Base-by-base conservation (phyloP, 2,888 invertebrate genomes). In the Holacanthella duospinosa region DNA sequence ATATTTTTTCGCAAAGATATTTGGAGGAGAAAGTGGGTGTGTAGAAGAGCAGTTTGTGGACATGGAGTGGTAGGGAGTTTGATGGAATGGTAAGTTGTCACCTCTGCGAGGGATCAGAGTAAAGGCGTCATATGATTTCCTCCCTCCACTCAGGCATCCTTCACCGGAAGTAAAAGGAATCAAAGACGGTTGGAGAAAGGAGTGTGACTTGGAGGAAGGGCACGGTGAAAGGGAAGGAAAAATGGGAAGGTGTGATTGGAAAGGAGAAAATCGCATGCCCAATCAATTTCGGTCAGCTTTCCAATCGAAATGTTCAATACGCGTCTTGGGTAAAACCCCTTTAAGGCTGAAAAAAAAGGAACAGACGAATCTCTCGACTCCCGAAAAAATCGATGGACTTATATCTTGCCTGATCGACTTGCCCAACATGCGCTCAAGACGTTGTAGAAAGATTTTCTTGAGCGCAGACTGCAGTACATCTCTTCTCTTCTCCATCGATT, bases 381-480 rank as follows among this genome's bases (percentile, higher is more conserved):
- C 69, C 29, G 65, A 71, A 73, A 71, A 71, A 71, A 73, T 73
- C 73, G 71, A 73, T 73, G 68, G 67, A 69, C 71, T n/a, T 71
- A 71, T 71, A 73, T 71, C 73, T 69, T 70, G 70, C 65, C 64
- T 71, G 70, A 73, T 73, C 71, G 73, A 71, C 71, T 73, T 73
- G 70, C 73, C 48, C 71, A 71, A 69, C 73, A 73, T 73, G 73
- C 73, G 73, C 73, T 71, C 68, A 70, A 71, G 70, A 71, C 70
- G 68, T 66, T 68, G 61, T 60, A 59, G 59, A 62, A 59, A 63
- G 68, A 64, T 66, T 68, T 70, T 70, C 70, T 71, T 68, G 63
- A 70, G 71, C 71, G 71, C 71, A 71, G 68, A 65, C 65, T 60
- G 60, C 64, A 60, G 26, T 29, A 60, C 19, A 12, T 9, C 43